Conservation (phyloP, 30 jellyfish, hydroid and myxozoan genomes). For the Chrysaora quinquecirrha region DNA sequence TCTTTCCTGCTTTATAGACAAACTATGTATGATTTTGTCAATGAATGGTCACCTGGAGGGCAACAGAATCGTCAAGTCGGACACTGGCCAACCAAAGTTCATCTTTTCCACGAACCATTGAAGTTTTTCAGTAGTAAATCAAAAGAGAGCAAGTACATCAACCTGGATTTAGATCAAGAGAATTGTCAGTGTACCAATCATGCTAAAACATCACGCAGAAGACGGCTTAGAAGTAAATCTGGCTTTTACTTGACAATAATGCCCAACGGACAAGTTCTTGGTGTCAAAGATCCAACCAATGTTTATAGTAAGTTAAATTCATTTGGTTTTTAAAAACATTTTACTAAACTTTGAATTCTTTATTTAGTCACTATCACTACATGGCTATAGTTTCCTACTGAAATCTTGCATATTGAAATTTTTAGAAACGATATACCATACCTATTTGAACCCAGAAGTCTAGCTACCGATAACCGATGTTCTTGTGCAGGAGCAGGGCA, state of each 20-base stretch:
- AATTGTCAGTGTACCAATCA: conserved; percentile 85
- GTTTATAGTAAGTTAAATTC: conserved; percentile 81
- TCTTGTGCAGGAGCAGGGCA: too few species aligned
- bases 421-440: too few species aligned
- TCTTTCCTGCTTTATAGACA: conserved; percentile 43
- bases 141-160: conserved; percentile 42
- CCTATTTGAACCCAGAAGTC: too few species aligned
- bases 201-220: conserved; percentile 91
- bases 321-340: too few species aligned
- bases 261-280: conserved; percentile 99
- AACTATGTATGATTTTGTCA: conserved; percentile 84
- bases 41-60: conserved; percentile 76
- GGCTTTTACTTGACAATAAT: conserved; percentile 95
- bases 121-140: conserved; percentile 16
- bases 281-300: conserved; percentile 83
- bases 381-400: too few species aligned
- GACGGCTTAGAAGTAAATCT: conserved; percentile 93
- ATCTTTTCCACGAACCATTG: conserved; percentile 29
- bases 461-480: too few species aligned
- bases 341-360: too few species aligned
- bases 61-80: conserved; percentile 11
- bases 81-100: conserved; percentile 32
- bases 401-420: too few species aligned
- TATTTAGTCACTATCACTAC: too few species aligned
- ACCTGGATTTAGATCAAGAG: conserved; percentile 42